Evolutionary conservation across 1,140 invertebrate genomes (phyloP).

Genomic region (Cotesia chilonis): DNA sequence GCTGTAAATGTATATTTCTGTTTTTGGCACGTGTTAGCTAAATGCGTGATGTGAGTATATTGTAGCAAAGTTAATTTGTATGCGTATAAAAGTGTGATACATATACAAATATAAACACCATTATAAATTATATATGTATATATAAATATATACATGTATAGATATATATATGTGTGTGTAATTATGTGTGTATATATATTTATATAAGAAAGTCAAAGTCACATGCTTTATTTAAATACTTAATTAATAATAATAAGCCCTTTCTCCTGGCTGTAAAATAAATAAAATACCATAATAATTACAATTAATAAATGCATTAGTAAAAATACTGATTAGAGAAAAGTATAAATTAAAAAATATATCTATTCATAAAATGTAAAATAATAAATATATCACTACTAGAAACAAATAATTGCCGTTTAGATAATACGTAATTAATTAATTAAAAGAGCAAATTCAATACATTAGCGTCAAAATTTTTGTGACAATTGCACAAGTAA

Average conservation of each 20-base stretch:
- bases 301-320: constrained; percentile 61
- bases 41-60: constrained; percentile 3
- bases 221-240: constrained; percentile 45
- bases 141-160: constrained; percentile 39
- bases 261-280: constrained; percentile 66
- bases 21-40: neutral
- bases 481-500: neutral
- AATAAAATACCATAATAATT: constrained; percentile 56
- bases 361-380: constrained; percentile 38
- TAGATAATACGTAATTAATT: neutral
- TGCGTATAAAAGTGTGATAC: constrained; percentile 26
- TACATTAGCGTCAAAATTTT: constrained; percentile 5
- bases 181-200: constrained; percentile 39
- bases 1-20: constrained; percentile 15
- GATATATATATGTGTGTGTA: neutral
- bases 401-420: constrained; percentile 42
- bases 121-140: constrained; percentile 42
- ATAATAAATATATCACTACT: constrained; percentile 35
- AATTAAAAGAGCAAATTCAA: constrained; percentile 3
- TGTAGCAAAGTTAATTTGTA: constrained; percentile 21
- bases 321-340: constrained; percentile 55
- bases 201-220: constrained; percentile 53
- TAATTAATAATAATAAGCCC: constrained; percentile 55
- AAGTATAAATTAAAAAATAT: constrained; percentile 52
- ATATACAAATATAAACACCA: constrained; percentile 37